Evolutionary conservation across 2,797 vertebrate species (phyloP).

Genomic region (Chelmon rostratus): DNA sequence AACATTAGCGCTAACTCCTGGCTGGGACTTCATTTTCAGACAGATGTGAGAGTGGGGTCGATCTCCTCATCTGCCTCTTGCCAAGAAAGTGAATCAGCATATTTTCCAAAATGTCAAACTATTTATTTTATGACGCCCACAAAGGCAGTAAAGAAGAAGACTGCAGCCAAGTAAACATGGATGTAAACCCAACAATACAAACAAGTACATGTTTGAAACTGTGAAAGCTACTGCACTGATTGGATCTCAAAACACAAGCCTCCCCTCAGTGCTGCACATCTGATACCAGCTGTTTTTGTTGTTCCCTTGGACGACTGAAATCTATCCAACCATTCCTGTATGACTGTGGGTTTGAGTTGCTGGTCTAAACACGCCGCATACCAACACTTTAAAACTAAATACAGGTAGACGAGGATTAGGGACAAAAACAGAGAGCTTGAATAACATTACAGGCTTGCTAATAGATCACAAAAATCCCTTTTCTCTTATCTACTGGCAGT

Average conservation of each 20-base stretch:
- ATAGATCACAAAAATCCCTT: neutral
- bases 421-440: conserved; percentile 33
- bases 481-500: conserved; percentile 7
- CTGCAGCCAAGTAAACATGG: neutral
- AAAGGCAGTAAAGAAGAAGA: neutral
- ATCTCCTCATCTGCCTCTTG: neutral
- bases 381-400: conserved; percentile 35
- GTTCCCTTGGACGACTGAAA: conserved; percentile 53
- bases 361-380: conserved; percentile 62
- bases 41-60: neutral
- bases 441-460: conserved; percentile 1
- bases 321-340: conserved; percentile 47
- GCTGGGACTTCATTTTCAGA: neutral
- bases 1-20: neutral
- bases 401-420: conserved; percentile 22
- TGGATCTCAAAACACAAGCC: conserved; percentile 24
- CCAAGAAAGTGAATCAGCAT: neutral
- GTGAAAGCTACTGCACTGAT: neutral
- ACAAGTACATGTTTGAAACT: neutral
- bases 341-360: conserved; percentile 56
- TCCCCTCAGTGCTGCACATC: conserved; percentile 33
- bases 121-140: neutral
- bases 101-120: neutral
- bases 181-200: neutral
- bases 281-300: conserved; percentile 57